Conservation (phyloP, 2,113 vertebrate species). For the Alouatta palliata region DNA sequence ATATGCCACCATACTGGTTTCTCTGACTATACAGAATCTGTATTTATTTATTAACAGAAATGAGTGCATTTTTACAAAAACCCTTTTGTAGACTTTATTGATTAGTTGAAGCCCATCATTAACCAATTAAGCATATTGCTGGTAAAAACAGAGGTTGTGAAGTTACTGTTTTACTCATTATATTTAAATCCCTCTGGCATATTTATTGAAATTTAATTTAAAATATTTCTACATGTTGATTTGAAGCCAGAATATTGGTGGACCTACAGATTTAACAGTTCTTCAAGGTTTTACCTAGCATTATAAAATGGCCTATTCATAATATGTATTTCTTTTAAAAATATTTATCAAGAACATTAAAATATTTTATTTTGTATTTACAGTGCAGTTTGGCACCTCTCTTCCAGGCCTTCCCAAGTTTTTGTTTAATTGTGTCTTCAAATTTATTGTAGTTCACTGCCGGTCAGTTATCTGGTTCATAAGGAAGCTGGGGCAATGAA, state of each 20-base stretch:
- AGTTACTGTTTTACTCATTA: background rate
- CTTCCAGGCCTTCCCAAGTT: background rate
- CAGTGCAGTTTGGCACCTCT: background rate
- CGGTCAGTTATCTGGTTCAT: background rate
- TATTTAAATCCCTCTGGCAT: background rate
- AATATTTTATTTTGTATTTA: slow-evolving; percentile 37
- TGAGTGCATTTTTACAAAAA: slow-evolving; percentile 54
- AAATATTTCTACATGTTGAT: slow-evolving; percentile 38
- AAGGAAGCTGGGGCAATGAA: background rate
- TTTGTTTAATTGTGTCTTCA: background rate
- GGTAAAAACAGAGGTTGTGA: slow-evolving; percentile 1
- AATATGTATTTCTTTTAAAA: slow-evolving; percentile 53
- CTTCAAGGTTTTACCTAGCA: slow-evolving; percentile 38
- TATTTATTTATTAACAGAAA: slow-evolving; percentile 59
- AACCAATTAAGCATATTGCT: slow-evolving; percentile 47
- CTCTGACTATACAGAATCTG: slow-evolving; percentile 30
- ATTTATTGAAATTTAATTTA: slow-evolving; percentile 50
- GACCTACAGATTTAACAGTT: slow-evolving; percentile 6
- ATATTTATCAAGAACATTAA: slow-evolving; percentile 59
- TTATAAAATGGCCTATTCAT: slow-evolving; percentile 30
- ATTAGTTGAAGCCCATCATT: slow-evolving; percentile 11
- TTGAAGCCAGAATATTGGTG: slow-evolving; percentile 27
- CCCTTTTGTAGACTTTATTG: background rate
- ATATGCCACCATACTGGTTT: slow-evolving; percentile 30
- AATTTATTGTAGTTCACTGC: background rate